phyloP scores from a whole-genome alignment of 2,888 invertebrate genomes.

The Lasioglossum vierecki region DNA sequence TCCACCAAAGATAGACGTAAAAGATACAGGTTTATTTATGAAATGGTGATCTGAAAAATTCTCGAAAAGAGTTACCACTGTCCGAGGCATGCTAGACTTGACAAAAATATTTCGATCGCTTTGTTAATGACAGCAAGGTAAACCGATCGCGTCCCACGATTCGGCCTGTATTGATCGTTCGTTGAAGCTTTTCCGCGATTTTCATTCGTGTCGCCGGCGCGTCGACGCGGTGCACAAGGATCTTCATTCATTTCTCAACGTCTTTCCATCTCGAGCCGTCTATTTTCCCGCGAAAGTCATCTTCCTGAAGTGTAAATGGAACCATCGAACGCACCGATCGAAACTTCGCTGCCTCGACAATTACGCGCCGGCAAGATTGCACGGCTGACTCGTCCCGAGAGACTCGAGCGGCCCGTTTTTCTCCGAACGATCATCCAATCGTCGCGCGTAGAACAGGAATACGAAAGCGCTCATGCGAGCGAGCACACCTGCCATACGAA shows the following conservation, averaged over 20 bases:
- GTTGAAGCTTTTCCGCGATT: not conserved
- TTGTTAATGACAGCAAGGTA: no score
- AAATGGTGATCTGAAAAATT: no score
- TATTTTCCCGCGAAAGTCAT: conserved; percentile 6
- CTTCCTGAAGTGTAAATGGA: not conserved
- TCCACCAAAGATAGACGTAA: no score
- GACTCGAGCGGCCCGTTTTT: conserved; percentile 11
- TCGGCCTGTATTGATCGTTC: not conserved
- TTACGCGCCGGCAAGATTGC: not conserved
- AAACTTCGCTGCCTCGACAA: not conserved
- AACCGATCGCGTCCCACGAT: no score
- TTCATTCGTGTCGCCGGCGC: not conserved
- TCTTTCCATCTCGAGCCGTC: not conserved
- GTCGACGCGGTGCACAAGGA: not conserved
- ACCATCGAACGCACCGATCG: conserved; percentile 11
- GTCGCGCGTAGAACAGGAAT: not conserved
- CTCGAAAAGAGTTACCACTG: no score
- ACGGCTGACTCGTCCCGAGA: not conserved
- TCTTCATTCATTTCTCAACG: not conserved
- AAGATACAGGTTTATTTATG: no score
- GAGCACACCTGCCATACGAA: not conserved
- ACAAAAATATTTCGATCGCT: no score
- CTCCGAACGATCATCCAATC: not conserved
- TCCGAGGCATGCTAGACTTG: no score
- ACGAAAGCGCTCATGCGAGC: not conserved